These are phyloP conservation scores for Dasyornis broadbenti DNA, from an alignment of 2,113 vertebrate species.

Conservation along the genomic window DNA sequence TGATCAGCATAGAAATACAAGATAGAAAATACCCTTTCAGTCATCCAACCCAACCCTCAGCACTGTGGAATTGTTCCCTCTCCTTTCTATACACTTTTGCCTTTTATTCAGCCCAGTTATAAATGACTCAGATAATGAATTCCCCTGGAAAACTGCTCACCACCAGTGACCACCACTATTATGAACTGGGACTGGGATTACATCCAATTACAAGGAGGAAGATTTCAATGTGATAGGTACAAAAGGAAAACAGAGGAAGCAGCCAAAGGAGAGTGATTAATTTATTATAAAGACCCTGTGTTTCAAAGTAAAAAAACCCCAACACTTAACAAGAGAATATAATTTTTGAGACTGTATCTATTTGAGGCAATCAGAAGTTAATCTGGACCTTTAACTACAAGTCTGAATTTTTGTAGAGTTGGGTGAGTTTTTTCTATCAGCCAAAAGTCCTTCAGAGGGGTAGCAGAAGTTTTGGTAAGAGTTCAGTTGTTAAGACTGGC, in stretches of 20 bases:
- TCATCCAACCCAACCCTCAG: background rate
- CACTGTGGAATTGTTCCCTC: background rate
- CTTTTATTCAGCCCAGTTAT: background rate
- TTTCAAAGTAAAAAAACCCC: background rate
- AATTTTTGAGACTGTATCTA: background rate
- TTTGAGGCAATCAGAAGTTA: background rate
- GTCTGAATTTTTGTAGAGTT: background rate
- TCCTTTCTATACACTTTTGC: background rate
- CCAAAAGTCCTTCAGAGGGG: background rate
- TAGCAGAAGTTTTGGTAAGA: background rate
- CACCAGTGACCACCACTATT: background rate
- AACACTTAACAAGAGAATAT: background rate
- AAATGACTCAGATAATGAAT: background rate
- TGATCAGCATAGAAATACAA: conserved; percentile 16
- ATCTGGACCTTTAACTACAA: background rate
- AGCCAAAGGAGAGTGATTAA: background rate
- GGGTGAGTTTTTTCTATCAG: background rate
- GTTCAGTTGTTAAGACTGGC: background rate
- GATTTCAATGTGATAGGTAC: background rate
- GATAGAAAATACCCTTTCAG: background rate
- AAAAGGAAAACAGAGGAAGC: background rate
- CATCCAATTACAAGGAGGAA: background rate
- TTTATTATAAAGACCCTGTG: background rate
- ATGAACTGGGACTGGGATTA: background rate
- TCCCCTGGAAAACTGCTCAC: background rate